phyloP scores from a whole-genome alignment of 1,140 invertebrate species.

The Anoplolepis gracilipes region DNA sequence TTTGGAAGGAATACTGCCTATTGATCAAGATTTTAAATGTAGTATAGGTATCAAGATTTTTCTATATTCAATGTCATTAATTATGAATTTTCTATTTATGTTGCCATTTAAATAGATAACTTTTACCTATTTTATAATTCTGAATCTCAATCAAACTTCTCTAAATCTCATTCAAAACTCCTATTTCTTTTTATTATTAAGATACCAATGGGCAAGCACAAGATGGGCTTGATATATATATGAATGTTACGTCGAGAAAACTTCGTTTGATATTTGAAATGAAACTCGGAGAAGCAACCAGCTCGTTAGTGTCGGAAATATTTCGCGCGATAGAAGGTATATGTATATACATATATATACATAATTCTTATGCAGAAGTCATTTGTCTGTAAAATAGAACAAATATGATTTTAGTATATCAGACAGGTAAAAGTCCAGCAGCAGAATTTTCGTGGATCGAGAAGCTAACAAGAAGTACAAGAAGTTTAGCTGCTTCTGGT shows the following conservation, averaged over 20 bases:
- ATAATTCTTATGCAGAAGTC: neutral
- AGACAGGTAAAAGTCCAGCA: constrained; percentile 79
- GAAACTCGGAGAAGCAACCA: constrained; percentile 88
- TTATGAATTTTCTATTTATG: neutral
- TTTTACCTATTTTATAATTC: neutral
- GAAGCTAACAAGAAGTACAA: constrained; percentile 79
- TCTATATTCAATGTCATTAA: neutral
- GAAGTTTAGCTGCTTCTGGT: constrained; percentile 70
- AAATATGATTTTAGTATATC: constrained; percentile 82
- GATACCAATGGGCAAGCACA: constrained; percentile 86
- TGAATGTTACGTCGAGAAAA: constrained; percentile 88
- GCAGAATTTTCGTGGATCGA: constrained; percentile 82
- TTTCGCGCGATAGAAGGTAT: constrained; percentile 84
- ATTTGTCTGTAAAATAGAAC: constrained; percentile 25
- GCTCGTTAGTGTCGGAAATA: constrained; percentile 87
- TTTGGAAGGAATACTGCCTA: constrained; percentile 91
- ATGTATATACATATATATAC: constrained; percentile 36
- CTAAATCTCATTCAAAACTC: too few species aligned
- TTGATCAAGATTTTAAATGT: constrained; percentile 91
- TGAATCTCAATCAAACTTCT: neutral
- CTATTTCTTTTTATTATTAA: constrained; percentile 71
- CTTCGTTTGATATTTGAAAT: constrained; percentile 88
- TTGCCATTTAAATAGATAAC: neutral
- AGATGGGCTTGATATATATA: constrained; percentile 86
- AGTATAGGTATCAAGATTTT: constrained; percentile 88